A percentile compares a stretch with the other conserved stretches of the same genome.
These are phyloP conservation scores for Sebastiscus albofasciatus DNA, from an alignment of 2,797 vertebrate genomes.

Conservation along the genomic window DNA sequence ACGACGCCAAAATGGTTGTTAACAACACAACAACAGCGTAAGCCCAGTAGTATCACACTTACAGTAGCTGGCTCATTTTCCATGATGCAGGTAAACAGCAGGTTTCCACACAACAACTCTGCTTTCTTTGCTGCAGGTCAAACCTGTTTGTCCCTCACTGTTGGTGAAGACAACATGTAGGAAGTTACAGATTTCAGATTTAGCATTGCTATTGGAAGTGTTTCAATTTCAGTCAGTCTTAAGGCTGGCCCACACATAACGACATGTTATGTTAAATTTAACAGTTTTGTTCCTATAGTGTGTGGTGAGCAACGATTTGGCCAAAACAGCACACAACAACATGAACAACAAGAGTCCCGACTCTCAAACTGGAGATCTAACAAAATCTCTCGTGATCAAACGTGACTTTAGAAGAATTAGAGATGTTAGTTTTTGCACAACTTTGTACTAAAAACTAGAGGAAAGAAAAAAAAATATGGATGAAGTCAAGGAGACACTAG, in stretches of 20 bases:
- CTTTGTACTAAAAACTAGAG: too few relatives aligned
- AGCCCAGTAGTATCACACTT: neutral
- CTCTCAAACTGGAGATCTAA: too few relatives aligned
- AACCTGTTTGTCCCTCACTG: neutral
- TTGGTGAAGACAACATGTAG: neutral
- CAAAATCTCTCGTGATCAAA: too few relatives aligned
- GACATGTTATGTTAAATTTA: too few relatives aligned
- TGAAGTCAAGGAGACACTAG: too few relatives aligned
- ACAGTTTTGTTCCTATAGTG: too few relatives aligned
- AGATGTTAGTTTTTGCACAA: too few relatives aligned
- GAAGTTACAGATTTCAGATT: neutral
- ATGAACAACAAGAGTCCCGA: too few relatives aligned
- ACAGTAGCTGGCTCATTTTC: neutral
- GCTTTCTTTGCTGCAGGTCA: neutral
- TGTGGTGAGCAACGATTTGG: too few relatives aligned
- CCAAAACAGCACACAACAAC: too few relatives aligned
- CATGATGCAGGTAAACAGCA: neutral
- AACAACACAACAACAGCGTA: neutral
- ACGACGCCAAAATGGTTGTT: neutral
- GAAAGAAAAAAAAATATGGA: too few relatives aligned
- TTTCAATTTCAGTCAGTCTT: neutral
- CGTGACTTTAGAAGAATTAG: too few relatives aligned
- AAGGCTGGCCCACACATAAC: neutral
- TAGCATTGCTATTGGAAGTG: neutral
- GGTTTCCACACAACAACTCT: conserved; percentile 1